Conservation (phyloP, 2,113 vertebrate genomes). For the Acrocephalus kingi region DNA sequence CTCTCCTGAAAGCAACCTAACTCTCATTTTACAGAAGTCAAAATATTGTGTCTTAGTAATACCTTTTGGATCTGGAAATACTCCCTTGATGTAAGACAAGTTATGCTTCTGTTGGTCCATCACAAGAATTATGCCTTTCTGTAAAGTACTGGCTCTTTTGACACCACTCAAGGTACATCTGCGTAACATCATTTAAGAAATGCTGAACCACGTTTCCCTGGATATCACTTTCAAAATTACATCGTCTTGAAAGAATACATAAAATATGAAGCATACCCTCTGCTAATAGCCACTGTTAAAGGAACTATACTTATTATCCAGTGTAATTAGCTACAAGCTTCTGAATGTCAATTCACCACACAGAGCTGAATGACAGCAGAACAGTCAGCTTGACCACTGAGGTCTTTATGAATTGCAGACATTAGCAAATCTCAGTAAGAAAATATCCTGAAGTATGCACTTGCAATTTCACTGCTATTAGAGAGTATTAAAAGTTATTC, state of each 20-base stretch:
- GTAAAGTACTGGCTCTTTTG: not conserved
- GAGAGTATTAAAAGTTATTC: conserved; percentile 6
- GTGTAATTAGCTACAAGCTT: not conserved
- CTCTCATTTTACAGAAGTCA: not conserved
- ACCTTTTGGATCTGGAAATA: not conserved
- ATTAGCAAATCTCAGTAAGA: conserved; percentile 10
- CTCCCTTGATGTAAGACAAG: not conserved
- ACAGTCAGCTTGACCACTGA: not conserved
- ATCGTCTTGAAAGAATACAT: not conserved
- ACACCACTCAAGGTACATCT: not conserved
- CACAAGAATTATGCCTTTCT: not conserved
- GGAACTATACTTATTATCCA: not conserved
- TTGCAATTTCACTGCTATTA: conserved; percentile 28
- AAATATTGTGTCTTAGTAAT: not conserved
- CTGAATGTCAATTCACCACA: not conserved
- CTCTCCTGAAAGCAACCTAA: not conserved
- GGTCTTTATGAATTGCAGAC: conserved; percentile 6
- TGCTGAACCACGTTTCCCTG: not conserved
- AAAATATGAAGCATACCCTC: not conserved
- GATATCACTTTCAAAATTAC: not conserved
- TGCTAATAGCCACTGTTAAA: not conserved
- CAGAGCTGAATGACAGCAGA: not conserved
- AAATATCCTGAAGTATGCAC: not conserved
- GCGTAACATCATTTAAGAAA: not conserved
- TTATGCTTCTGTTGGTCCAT: not conserved